Evolutionary conservation across 2,113 vertebrate species (phyloP).

Genomic region (Bufo bufo): DNA sequence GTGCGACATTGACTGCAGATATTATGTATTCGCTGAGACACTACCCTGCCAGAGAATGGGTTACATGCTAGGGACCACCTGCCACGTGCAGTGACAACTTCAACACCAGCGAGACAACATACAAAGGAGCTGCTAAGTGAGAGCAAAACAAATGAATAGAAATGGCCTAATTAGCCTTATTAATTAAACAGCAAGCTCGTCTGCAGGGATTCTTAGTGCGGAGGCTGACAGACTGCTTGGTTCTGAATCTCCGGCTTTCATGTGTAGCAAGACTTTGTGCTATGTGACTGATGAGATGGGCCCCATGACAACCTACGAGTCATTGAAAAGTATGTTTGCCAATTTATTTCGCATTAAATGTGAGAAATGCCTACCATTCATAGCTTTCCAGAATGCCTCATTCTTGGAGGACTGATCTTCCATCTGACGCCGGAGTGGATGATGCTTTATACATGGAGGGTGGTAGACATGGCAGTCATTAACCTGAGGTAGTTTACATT

Average conservation of each 20-base stretch:
- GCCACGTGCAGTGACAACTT: constrained; percentile 38
- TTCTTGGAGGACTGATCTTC: background rate
- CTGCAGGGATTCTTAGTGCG: constrained; percentile 45
- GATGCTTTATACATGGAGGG: background rate
- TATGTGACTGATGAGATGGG: background rate
- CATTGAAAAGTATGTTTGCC: constrained; percentile 6
- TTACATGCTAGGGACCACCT: constrained; percentile 43
- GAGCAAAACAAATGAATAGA: constrained; percentile 55
- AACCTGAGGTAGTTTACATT: background rate
- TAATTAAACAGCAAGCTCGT: constrained; percentile 52
- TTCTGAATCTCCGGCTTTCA: constrained; percentile 11
- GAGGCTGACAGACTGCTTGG: constrained; percentile 21
- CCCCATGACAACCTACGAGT: constrained; percentile 11
- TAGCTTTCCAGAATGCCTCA: background rate
- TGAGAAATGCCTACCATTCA: background rate
- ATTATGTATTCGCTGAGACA: background rate
- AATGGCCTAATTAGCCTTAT: constrained; percentile 54
- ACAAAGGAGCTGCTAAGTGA: constrained; percentile 51
- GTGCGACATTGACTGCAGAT: background rate
- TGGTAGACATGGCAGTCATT: background rate
- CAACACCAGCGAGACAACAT: constrained; percentile 36
- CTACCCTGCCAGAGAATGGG: constrained; percentile 3
- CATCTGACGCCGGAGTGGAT: background rate
- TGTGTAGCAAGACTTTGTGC: constrained; percentile 29
- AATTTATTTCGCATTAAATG: constrained; percentile 17